Evolutionary conservation across 2,888 invertebrate genomes (phyloP).

Genomic region (Dryococelus australis): DNA sequence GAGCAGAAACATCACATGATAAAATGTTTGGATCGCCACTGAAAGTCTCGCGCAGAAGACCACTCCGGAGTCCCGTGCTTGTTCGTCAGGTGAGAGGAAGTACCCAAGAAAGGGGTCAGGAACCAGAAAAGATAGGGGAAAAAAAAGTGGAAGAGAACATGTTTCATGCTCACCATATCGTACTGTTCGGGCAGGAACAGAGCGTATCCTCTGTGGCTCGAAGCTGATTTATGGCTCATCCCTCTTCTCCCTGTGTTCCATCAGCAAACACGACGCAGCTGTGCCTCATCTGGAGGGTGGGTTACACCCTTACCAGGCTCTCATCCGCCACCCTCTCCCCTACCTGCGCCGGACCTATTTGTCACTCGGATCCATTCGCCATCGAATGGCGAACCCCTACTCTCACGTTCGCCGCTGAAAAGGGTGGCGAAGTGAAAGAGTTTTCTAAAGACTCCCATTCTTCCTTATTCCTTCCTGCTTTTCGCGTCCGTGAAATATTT

Average conservation of each 20-base stretch:
- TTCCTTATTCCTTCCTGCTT: not conserved
- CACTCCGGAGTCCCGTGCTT: not conserved
- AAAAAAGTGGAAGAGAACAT: not conserved
- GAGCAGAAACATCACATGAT: no score
- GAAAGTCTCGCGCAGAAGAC: no score
- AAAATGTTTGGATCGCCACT: no score
- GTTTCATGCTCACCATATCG: not conserved
- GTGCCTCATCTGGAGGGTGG: not conserved
- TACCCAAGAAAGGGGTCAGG: not conserved
- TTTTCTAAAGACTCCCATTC: not conserved
- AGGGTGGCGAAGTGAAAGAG: not conserved
- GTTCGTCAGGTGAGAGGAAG: not conserved
- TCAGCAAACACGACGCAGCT: not conserved
- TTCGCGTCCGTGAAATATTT: not conserved
- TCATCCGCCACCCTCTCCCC: not conserved
- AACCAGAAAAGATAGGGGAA: not conserved
- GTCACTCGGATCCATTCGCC: no score
- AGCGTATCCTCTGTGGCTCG: not conserved
- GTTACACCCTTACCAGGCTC: not conserved
- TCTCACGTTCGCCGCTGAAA: not conserved
- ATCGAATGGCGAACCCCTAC: no score
- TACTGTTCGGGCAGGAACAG: not conserved
- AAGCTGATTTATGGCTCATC: not conserved
- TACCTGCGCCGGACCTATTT: not conserved
- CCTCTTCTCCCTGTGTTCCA: not conserved